A percentile compares a stretch with the other conserved stretches of the same genome.
Conservation (phyloP, 2,888 invertebrate species). For the Mesorhabditis spiculigera region DNA sequence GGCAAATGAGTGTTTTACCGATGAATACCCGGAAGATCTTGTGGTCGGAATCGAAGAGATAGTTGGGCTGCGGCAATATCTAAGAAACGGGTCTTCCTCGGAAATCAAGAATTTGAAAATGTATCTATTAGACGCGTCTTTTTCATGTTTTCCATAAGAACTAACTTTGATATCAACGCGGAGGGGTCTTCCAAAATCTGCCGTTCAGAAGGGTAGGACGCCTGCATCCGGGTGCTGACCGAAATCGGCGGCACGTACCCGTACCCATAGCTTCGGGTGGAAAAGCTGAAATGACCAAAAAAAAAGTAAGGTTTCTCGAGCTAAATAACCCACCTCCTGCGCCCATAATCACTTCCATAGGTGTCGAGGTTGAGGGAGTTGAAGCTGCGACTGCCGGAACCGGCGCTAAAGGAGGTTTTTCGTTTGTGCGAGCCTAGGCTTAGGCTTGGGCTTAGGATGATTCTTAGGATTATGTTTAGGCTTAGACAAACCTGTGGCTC, state of each 20-base stretch:
- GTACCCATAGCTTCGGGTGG: background rate
- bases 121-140: no score
- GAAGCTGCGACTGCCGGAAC: background rate
- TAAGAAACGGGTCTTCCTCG: background rate
- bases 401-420: background rate
- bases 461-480: no score
- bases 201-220: no score
- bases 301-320: background rate
- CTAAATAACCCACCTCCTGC: background rate
- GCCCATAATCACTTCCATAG: background rate
- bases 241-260: conserved; percentile 2
- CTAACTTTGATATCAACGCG: no score
- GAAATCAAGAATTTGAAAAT: no score
- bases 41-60: background rate
- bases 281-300: background rate
- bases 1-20: background rate
- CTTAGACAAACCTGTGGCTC: background rate
- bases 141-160: no score
- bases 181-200: no score
- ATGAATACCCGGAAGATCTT: background rate
- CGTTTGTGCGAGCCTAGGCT: background rate
- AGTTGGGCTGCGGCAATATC: conserved; percentile 1
- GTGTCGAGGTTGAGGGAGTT: background rate
- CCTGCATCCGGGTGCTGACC: no score
- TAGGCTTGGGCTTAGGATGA: no score